A percentile compares a stretch with the other conserved stretches of the same genome.
Evolutionary conservation across 2,113 vertebrate species (phyloP).

Genomic region (Agelaius phoeniceus): DNA sequence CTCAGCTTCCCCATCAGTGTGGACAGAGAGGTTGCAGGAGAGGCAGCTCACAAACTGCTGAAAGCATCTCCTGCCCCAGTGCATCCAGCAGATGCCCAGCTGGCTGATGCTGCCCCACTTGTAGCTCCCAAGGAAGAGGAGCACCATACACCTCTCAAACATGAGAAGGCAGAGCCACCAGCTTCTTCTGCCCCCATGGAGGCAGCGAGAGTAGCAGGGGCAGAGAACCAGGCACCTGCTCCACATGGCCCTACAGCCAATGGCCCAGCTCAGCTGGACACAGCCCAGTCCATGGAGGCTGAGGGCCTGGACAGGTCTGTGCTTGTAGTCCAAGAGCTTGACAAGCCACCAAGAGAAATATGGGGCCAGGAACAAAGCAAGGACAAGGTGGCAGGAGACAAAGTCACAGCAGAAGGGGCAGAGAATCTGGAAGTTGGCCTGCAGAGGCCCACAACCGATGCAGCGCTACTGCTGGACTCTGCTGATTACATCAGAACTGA

Average conservation of each 20-base stretch:
- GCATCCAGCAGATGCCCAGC: neutral
- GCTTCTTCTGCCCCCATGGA: fast-evolving
- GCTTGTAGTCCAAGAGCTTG: neutral
- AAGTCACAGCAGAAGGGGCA: too few species aligned
- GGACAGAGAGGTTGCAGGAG: neutral
- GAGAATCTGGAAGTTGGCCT: neutral
- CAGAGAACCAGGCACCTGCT: neutral
- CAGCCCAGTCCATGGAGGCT: too few species aligned
- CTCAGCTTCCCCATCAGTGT: neutral
- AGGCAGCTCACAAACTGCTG: neutral
- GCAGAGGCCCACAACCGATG: fast-evolving
- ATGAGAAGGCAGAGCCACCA: neutral
- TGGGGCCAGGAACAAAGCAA: neutral
- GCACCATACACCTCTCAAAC: neutral
- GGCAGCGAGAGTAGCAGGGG: neutral
- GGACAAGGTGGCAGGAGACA: neutral
- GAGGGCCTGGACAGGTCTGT: neutral
- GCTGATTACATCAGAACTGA: neutral
- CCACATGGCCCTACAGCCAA: fast-evolving
- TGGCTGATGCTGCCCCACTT: neutral
- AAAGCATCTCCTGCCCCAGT: neutral
- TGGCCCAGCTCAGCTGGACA: neutral
- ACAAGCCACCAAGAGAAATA: neutral
- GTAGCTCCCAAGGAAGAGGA: neutral
- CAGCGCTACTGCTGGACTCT: neutral